These are phyloP conservation scores for Portunus trituberculatus DNA, from an alignment of 1,140 invertebrate species.

Conservation along the genomic window DNA sequence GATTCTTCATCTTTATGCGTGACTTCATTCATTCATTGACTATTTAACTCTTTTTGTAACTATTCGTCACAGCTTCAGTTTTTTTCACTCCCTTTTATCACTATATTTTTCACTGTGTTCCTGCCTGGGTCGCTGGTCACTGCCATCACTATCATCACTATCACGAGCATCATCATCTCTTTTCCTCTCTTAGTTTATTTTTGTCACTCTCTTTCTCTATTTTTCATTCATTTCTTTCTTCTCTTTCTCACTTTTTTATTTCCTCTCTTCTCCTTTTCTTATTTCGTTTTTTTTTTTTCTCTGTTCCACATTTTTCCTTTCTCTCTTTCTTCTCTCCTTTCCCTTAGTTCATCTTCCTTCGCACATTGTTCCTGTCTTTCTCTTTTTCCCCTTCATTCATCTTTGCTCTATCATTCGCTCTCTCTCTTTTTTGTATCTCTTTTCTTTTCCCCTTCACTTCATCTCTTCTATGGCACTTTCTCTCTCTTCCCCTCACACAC, in stretches of 20 bases:
- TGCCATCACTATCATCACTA: not conserved
- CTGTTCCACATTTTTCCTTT: too few species aligned
- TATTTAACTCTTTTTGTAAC: not conserved
- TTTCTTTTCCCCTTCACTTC: not conserved
- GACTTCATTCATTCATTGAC: not conserved
- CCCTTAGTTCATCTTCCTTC: not conserved
- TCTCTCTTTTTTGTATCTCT: not conserved
- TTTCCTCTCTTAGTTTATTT: not conserved
- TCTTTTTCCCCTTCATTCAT: not conserved
- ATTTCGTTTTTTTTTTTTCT: too few species aligned
- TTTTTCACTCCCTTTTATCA: not conserved
- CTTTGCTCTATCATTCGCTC: not conserved
- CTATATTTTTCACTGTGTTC: not conserved
- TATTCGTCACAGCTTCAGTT: not conserved
- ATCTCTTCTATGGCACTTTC: not conserved
- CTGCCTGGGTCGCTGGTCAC: not conserved
- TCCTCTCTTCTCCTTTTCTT: too few species aligned
- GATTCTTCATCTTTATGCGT: not conserved
- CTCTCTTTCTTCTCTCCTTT: not conserved
- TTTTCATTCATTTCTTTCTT: too few species aligned
- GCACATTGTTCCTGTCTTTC: not conserved
- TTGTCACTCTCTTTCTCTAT: too few species aligned
- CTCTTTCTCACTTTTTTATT: too few species aligned
- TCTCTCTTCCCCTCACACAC: conserved; percentile 4
- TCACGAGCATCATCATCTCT: not conserved